A percentile compares a stretch with the other conserved stretches of the same genome.
Conservation (phyloP, 2,888 invertebrate genomes). For the Trichopoda pennipes region DNA sequence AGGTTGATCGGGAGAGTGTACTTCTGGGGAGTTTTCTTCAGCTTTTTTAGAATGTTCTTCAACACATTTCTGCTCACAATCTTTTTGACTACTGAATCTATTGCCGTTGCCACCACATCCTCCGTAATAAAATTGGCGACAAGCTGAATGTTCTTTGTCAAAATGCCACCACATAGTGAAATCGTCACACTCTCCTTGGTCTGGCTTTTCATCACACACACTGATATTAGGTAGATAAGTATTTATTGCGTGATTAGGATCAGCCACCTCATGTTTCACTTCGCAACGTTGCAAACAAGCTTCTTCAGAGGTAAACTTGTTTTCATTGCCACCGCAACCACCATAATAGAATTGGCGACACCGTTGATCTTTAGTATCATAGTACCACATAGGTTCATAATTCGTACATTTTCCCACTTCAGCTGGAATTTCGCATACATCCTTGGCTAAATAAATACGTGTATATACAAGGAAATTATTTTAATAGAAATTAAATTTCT, state of each 20-base stretch:
- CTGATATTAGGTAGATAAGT: constrained; percentile 47
- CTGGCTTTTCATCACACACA: constrained; percentile 83
- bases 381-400: constrained; percentile 90
- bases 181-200: constrained; percentile 85
- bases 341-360: constrained; percentile 94
- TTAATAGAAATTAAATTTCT: background rate
- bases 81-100: constrained; percentile 87
- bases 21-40: constrained; percentile 58
- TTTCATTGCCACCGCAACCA: constrained; percentile 95
- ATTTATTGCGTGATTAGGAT: constrained; percentile 59
- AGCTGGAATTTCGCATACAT: constrained; percentile 88
- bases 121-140: constrained; percentile 92
- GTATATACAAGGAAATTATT: constrained; percentile 16
- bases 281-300: constrained; percentile 87
- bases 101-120: constrained; percentile 96
- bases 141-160: constrained; percentile 87
- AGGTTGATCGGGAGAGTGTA: constrained; percentile 74
- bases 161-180: constrained; percentile 90
- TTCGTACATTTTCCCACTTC: constrained; percentile 89
- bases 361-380: constrained; percentile 86
- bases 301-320: constrained; percentile 88
- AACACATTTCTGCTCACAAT: constrained; percentile 86
- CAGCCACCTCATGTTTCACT: constrained; percentile 79
- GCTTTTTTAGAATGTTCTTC: constrained; percentile 64
- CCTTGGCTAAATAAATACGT: constrained; percentile 82